These are phyloP conservation scores for Babylonia areolata DNA, from an alignment of 1,140 invertebrate genomes.

Conservation along the genomic window DNA sequence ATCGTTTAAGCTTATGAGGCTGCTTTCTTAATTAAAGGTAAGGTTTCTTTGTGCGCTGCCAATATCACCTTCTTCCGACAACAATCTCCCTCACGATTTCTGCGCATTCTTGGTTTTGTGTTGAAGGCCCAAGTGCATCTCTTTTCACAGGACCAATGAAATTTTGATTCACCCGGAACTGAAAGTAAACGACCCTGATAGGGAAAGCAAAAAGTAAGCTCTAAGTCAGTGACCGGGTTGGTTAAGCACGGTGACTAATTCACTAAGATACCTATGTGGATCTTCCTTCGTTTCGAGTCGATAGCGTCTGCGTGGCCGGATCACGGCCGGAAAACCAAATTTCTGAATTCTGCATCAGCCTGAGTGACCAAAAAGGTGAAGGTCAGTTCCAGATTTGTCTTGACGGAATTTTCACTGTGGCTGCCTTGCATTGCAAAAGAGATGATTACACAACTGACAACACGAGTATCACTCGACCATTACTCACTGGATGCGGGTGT, in stretches of 20 bases:
- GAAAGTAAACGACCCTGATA: slow-evolving; percentile 4
- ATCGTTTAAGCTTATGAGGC: too few species aligned
- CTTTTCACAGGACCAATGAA: background rate
- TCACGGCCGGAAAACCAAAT: too few species aligned
- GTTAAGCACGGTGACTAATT: too few species aligned
- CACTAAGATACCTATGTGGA: too few species aligned
- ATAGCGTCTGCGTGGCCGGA: too few species aligned
- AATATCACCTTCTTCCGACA: background rate
- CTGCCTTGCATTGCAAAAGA: background rate
- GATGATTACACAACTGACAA: background rate
- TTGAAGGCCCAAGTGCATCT: background rate
- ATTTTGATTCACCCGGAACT: slow-evolving; percentile 20
- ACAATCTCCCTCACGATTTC: too few species aligned
- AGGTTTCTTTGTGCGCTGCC: background rate
- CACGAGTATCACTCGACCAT: background rate
- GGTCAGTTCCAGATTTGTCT: background rate
- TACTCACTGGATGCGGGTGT: background rate
- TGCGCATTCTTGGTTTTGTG: background rate
- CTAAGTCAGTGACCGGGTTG: too few species aligned
- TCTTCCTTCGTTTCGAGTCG: too few species aligned
- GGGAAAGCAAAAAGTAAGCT: background rate
- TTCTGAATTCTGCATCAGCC: too few species aligned
- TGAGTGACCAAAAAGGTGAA: background rate
- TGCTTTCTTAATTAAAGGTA: background rate
- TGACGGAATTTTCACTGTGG: background rate